Evolutionary conservation across 1,140 invertebrate species (phyloP).

Genomic region (Drosophila yakuba): DNA sequence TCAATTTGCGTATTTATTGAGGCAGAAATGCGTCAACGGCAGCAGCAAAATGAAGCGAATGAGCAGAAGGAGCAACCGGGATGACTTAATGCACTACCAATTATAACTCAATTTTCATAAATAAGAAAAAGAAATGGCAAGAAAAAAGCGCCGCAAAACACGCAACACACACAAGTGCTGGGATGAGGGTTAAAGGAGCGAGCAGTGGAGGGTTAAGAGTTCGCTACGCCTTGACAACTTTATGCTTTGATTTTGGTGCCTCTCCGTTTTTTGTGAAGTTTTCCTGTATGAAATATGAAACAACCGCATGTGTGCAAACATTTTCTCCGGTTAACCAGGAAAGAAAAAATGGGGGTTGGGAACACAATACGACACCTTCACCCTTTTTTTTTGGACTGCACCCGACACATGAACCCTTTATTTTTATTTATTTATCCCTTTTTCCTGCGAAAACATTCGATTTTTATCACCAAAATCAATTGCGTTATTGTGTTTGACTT

Average conservation of each 20-base stretch:
- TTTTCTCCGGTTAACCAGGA: conserved; percentile 45
- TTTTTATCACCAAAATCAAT: conserved; percentile 83
- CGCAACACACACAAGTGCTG: conserved; percentile 29
- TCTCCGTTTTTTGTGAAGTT: conserved; percentile 51
- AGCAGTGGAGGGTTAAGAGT: conserved; percentile 37
- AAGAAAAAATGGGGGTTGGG: conserved; percentile 16
- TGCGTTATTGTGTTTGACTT: conserved; percentile 75
- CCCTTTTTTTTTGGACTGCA: conserved; percentile 31
- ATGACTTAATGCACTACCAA: conserved; percentile 82
- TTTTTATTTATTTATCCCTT: conserved; percentile 43
- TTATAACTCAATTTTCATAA: conserved; percentile 84
- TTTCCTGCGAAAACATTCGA: conserved; percentile 71
- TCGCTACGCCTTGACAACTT: conserved; percentile 78
- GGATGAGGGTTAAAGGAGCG: conserved; percentile 16
- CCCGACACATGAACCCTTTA: conserved; percentile 60
- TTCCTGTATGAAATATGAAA: conserved; percentile 77
- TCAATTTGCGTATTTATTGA: conserved; percentile 83
- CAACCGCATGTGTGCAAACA: conserved; percentile 83
- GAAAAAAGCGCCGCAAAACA: conserved; percentile 54
- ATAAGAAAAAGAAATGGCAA: conserved; percentile 55
- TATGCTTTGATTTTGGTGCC: conserved; percentile 75
- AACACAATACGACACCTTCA: conserved; percentile 19
- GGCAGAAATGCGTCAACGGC: conserved; percentile 78
- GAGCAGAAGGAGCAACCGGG: conserved; percentile 10
- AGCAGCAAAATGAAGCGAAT: conserved; percentile 9